Evolutionary conservation across 2,113 vertebrate species (phyloP), one percentile per base, ranked within the genome.

Genomic region (Gymnorhina tibicen): DNA sequence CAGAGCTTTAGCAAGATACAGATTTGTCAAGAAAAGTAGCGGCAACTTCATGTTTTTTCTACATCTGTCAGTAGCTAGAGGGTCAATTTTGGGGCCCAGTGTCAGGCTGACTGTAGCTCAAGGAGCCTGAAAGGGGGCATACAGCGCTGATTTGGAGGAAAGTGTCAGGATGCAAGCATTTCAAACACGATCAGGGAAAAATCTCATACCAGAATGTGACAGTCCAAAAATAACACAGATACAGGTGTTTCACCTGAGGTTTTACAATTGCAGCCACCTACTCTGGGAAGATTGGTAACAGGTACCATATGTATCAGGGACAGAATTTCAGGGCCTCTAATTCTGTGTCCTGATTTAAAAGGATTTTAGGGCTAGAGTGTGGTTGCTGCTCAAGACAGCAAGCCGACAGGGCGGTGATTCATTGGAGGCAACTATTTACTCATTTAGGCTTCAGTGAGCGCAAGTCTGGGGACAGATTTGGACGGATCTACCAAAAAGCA

Each of bases 241-340:
- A 13, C 16, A 44, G 44, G 49, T 41, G 32, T 22, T 37, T 42
- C 58, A 88, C 19, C 32, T 42, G 42, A 62, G 24, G 16, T 42
- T 50, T 76, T 56, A 39, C 26, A 56, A 9, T 3, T 30, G 42
- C 24, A 78, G 11, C 3, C 37, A 39, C 41, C 30, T 56, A 6
- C 59, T 64, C 35, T 4, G 10, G 27, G 13, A 77, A 62, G 12
- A 26, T 27, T 35, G 26, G 16, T 33, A 95, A 35, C 74, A 53
- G 16, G 35, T 63, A 60, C 7, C 37, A 20, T 1, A 2, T 9
- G 13, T 1, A 13, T 2, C 49, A 74, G 2, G 3, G 35, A 32
- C 28, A 35, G 52, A 63, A 83, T 41, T 59, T 44, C 49, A 37
- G 26, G 30, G 35, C 20, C 39, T 35, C 32, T 33, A 42, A 76